Base-by-base conservation (phyloP, 2,113 vertebrate genomes). In the Poeciliopsis turrubarensis region DNA sequence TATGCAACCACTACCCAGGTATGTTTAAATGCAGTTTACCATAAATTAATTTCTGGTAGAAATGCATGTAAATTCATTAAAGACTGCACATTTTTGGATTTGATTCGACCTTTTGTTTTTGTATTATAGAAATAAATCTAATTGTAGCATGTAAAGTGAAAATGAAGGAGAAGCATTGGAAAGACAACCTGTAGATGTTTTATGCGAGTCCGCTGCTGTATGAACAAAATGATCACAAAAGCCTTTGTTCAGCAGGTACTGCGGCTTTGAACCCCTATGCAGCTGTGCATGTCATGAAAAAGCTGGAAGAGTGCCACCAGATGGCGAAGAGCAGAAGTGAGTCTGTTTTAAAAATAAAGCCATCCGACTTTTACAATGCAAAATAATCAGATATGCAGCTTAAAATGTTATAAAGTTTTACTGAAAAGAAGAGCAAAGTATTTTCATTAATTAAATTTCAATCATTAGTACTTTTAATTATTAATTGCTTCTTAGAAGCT, bases 261-360 rank as follows among this genome's bases (percentile, higher is more conserved):
- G 84, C 83, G 88, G 89, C 82, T 41, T 77, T 72, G 73, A 84
- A 85, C 83, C 67, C 80, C 70, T 61, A 65, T 72, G 87, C 75
- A 80, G 78, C 73, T 72, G 67, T 63, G n/a, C 67, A 68, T 77
- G 74, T 80, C 78, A 71, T 79, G 86, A 65, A 75, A 37, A 76
- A 92, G 88, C 89, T 93, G 89, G 90, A 94, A 94, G 91, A 95
- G 87, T 94, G 93, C 92, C 94, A 92, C 92, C 94, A 92, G 84
- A 92, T 94, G 93, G 94, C 90, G 84, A 87, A 87, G 79, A 72
- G 72, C 68, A 90, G 93, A 93, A 92, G 77, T 91, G 89, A 17
- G 29, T 65, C 66, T 60, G 14, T 47, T 73, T 76, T 71, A 60
- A 22, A 11, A 19, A 22, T 29, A 41, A 65, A n/a, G 12, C 5